Evolutionary conservation across 1,140 invertebrate genomes (phyloP).

Genomic region (Drosophila persimilis): DNA sequence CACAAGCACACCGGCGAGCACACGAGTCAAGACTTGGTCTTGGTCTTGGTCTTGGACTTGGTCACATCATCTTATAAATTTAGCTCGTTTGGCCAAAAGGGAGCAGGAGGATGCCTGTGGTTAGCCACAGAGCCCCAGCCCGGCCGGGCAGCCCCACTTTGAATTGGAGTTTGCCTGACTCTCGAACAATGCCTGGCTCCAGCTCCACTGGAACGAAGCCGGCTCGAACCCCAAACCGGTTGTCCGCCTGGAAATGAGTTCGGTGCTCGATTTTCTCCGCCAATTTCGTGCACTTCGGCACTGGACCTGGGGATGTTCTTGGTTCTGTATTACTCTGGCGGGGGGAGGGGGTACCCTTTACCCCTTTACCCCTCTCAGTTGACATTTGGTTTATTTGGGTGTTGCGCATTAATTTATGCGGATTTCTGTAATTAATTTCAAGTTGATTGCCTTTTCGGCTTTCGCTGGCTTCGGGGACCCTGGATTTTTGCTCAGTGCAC

Average conservation of each 20-base stretch:
- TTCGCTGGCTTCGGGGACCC: background rate
- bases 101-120: conserved; percentile 63
- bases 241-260: conserved; percentile 25
- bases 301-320: conserved; percentile 42
- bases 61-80: conserved; percentile 81
- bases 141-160: conserved; percentile 19
- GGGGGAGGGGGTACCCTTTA: background rate
- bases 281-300: conserved; percentile 20
- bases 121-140: conserved; percentile 62
- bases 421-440: conserved; percentile 57
- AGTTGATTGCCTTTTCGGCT: conserved; percentile 50
- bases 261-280: conserved; percentile 45
- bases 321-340: conserved; percentile 5
- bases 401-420: conserved; percentile 61
- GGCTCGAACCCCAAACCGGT: conserved; percentile 38
- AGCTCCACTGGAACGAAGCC: conserved; percentile 5
- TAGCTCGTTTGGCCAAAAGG: conserved; percentile 61
- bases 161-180: conserved; percentile 36
- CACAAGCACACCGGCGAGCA: conserved; percentile 14
- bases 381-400: conserved; percentile 22
- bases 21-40: background rate
- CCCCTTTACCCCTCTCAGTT: background rate
- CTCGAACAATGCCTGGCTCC: conserved; percentile 36
- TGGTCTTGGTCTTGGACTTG: conserved; percentile 31
- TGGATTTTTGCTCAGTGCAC: conserved; percentile 8